Evolutionary conservation across 2,888 invertebrate genomes (phyloP), one percentile per base, ranked within the genome.

Genomic region (Sericinus montela): DNA sequence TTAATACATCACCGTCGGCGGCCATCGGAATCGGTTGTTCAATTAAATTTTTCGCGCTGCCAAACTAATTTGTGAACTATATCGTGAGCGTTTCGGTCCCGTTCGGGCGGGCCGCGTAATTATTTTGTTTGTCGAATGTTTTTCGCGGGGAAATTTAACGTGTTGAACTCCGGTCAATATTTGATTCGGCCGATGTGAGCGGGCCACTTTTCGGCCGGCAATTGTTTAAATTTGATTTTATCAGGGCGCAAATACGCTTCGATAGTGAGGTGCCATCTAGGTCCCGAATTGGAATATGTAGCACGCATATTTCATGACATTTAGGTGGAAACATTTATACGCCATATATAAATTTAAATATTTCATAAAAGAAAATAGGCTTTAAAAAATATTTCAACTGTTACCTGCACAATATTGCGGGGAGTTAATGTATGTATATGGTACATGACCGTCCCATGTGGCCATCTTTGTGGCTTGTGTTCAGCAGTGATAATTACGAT

Each of bases 1-100:
- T 85, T 82, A 83, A 86, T 85, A 83, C 80, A 80, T 86, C 86
- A 86, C 63, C 55, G 56, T 55, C 47, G 54, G 51, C 57, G 56
- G 54, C 58, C 60, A 69, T 56, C 69, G 48, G 61, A 59, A 65
- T 62, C 66, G 65, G 62, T 61, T 63, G 70, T 80, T 70, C 77
- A 80, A 83, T 85, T 80, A 77, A 80, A 76, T 81, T 81, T 86
- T 76, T 74, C 63, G 44, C 34, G 58, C 63, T 69, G 77, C 74
- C 80, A 77, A 78, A 83, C 79, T 84, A 82, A 85, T 82, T 80
- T 85, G 85, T 68, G 76, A 85, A 84, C 84, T 87, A 85, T 77
- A 69, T 58, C 55, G 69, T 55, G 58, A 59, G 67, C 56, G 57
- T 60, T 79, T 79, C 66, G 72, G 79, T 78, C 63, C 60, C 59